phyloP scores from a whole-genome alignment of 1,140 invertebrate genomes.

The Zaprionus inermis region DNA sequence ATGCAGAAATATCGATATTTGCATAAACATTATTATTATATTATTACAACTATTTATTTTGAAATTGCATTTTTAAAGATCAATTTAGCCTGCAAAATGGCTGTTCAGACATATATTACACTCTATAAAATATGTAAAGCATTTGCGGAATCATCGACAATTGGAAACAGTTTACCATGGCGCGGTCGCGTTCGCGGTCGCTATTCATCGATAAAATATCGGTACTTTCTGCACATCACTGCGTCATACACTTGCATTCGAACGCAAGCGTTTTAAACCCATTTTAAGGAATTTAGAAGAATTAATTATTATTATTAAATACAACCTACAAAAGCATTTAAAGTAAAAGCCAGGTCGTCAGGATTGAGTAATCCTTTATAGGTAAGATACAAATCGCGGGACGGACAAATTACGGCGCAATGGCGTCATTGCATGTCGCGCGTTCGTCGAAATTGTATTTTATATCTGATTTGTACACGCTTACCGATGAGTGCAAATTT shows the following conservation, averaged over 20 bases:
- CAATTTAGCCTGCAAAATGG: too few species aligned
- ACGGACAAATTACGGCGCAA: not conserved
- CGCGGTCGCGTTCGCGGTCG: too few species aligned
- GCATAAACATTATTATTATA: too few species aligned
- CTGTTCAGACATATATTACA: too few species aligned
- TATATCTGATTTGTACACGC: not conserved
- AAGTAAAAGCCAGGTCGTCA: not conserved
- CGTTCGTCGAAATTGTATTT: not conserved
- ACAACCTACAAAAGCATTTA: not conserved
- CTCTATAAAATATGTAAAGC: too few species aligned
- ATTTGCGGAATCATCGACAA: too few species aligned
- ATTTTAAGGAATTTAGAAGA: not conserved
- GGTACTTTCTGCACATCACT: not conserved
- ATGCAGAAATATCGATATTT: too few species aligned
- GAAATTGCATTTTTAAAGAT: too few species aligned
- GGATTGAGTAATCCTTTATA: not conserved
- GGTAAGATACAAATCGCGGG: not conserved
- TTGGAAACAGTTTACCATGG: too few species aligned
- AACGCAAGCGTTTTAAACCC: slow-evolving; percentile 5
- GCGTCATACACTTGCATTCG: slow-evolving; percentile 9
- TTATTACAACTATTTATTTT: too few species aligned
- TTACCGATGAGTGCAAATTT: not conserved
- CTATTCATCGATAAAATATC: not conserved
- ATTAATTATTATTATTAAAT: not conserved
- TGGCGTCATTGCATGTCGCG: slow-evolving; percentile 1